Conservation (phyloP, 2,888 invertebrate genomes). For the Dynastes hyllus region DNA sequence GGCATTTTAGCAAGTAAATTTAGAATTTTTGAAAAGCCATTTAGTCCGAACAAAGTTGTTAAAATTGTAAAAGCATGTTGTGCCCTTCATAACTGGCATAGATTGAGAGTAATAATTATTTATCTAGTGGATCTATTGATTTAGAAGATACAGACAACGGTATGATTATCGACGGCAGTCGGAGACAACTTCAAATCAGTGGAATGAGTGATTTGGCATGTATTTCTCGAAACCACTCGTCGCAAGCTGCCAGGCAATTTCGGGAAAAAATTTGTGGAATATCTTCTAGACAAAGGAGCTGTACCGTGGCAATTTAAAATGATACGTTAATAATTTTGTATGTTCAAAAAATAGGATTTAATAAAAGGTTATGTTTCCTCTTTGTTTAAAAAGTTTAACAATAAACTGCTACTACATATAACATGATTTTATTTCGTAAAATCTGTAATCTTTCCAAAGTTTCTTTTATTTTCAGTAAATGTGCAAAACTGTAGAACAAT, state of each 20-base stretch:
- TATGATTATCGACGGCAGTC: slow-evolving; percentile 38
- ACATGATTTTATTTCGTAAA: no score
- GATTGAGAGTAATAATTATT: slow-evolving; percentile 43
- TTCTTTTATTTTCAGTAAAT: no score
- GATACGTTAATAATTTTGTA: slow-evolving; percentile 4
- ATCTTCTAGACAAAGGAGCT: slow-evolving; percentile 16
- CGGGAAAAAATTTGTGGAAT: slow-evolving; percentile 25
- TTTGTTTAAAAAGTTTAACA: no score
- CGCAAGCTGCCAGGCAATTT: background rate
- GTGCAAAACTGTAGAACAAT: no score
- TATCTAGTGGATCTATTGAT: slow-evolving; percentile 42
- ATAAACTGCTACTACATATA: no score
- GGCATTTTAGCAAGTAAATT: slow-evolving; percentile 56
- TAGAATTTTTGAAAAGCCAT: slow-evolving; percentile 54
- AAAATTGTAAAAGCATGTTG: slow-evolving; percentile 55
- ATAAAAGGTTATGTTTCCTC: no score
- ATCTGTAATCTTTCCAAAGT: no score
- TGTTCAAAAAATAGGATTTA: no score
- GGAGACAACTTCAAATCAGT: slow-evolving; percentile 36
- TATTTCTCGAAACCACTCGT: slow-evolving; percentile 10
- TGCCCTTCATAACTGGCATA: slow-evolving; percentile 56
- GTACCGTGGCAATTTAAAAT: slow-evolving; percentile 7
- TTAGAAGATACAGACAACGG: slow-evolving; percentile 46
- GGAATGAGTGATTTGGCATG: slow-evolving; percentile 5
- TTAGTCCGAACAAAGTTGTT: slow-evolving; percentile 54